Base-by-base conservation (phyloP, 1,140 invertebrate species). In the Ridgeia piscesae region DNA sequence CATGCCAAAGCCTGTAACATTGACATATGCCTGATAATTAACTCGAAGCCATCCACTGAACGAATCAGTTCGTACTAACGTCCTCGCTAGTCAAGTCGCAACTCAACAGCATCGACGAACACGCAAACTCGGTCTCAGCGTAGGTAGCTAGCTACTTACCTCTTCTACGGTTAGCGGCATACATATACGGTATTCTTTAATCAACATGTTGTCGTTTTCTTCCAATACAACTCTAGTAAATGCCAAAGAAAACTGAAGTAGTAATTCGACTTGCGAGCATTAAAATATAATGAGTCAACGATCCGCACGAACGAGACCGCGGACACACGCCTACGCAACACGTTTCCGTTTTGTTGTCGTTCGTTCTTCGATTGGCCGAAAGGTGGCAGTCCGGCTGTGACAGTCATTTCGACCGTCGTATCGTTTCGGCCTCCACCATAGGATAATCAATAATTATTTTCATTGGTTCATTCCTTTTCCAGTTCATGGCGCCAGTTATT, bases 131-230 rank as follows among this genome's bases (percentile, higher is more conserved):
- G 58, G 11, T 21, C 58, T 77, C 17, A 77, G 58, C 58, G 58
- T 17, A 77, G 58, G 11, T 11, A 6, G 42, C 42, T 42, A 77
- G 11, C 27, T 77, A 77, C 50, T 92, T 96, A 99, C 98, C 97
- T 99, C 98, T 95, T 98, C 98, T 1, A 98, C 98, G 21, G 97
- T 97, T 92, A 99, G 97, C 21, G 98, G 98, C 98, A 99, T 98
- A 94, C 98, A 98, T 95, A 99, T 98, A 94, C 98, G 97, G 95
- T 98, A 99, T 96, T 99, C 98, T 95, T 98, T 98, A 6, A 97
- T 97, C 91, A 98, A 96, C 95, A 98, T 96, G 58, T 77, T 77
- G 58, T 77, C 58, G 2, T 77, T 77, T 77, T 21, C 58, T 77
- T 77, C 27, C 58, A 77, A 77, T 77, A 42, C 11, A 42, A 42